Percentiles rank a stretch among this genome's conserved stretches.
phyloP scores from a whole-genome alignment of 2,797 vertebrate species.

The Phoebastria nigripes region DNA sequence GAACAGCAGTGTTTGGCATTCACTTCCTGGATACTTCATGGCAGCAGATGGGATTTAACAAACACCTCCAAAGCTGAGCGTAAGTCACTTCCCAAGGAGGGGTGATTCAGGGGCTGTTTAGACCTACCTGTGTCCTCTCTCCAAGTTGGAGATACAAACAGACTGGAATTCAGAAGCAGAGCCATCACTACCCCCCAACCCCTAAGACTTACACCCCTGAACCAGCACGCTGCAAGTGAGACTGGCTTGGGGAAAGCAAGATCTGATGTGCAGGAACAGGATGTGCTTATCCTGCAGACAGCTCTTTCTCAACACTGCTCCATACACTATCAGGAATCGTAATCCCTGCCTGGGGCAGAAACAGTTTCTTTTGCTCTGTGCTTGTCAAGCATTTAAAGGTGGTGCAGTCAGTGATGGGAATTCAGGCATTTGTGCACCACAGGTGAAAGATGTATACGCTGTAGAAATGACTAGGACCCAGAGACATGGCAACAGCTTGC shows the following conservation, averaged over 20 bases:
- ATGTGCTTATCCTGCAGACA: not conserved
- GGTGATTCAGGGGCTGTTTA: not conserved
- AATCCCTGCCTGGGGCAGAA: not conserved
- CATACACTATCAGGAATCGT: not conserved
- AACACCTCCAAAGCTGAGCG: not conserved
- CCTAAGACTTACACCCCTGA: not conserved
- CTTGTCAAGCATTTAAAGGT: not conserved
- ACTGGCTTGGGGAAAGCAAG: not conserved
- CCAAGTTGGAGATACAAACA: not conserved
- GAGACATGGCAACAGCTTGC: not conserved
- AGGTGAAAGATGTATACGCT: rapidly evolving
- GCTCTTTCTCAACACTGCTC: not conserved
- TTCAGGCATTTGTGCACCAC: too few relatives aligned
- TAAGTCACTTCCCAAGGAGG: not conserved
- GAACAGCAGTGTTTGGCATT: not conserved
- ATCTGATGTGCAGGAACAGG: not conserved
- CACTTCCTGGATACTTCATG: not conserved
- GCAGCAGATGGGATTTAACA: not conserved
- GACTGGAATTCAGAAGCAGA: not conserved
- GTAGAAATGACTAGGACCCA: not conserved
- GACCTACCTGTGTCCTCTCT: not conserved
- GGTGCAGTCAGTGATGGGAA: not conserved
- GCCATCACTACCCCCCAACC: not conserved
- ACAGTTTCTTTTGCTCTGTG: not conserved
- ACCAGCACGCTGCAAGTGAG: not conserved